Conservation (phyloP, 2,888 invertebrate species). For the Pristionchus mayeri region DNA sequence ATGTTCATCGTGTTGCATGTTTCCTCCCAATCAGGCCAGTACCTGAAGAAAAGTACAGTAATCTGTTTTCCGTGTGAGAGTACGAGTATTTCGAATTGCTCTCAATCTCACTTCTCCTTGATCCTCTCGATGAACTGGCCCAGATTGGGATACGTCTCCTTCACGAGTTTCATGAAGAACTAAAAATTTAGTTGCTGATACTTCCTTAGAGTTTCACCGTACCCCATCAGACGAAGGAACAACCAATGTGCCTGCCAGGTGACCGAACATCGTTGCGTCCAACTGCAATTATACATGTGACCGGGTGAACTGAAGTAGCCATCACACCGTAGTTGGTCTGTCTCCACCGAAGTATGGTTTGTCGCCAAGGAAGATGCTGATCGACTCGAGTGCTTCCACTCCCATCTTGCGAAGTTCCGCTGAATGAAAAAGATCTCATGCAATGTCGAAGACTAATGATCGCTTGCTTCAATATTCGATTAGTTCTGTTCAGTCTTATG, state of each 20-base stretch:
- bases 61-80: not conserved
- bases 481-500: too few relatives aligned
- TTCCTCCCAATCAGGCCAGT: conserved; percentile 48
- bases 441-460: not conserved
- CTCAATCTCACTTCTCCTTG: conserved; percentile 5
- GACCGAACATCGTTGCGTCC: conserved; percentile 39
- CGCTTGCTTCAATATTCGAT: too few relatives aligned
- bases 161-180: not conserved
- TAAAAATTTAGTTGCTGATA: not conserved
- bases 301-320: not conserved
- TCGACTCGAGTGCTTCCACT: not conserved
- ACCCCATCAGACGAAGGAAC: not conserved
- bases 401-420: not conserved
- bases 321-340: conserved; percentile 20
- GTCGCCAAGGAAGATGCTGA: conserved; percentile 23
- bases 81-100: not conserved
- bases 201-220: too few relatives aligned
- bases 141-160: conserved; percentile 29
- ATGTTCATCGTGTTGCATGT: conserved; percentile 43
- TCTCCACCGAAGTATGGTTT: conserved; percentile 38
- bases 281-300: not conserved
- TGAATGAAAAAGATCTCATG: not conserved
- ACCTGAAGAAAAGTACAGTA: conserved; percentile 11
- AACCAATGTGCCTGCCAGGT: too few relatives aligned
- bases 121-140: not conserved